Evolutionary conservation across 2,113 vertebrate species (phyloP).

Genomic region (Cepphus grylle): DNA sequence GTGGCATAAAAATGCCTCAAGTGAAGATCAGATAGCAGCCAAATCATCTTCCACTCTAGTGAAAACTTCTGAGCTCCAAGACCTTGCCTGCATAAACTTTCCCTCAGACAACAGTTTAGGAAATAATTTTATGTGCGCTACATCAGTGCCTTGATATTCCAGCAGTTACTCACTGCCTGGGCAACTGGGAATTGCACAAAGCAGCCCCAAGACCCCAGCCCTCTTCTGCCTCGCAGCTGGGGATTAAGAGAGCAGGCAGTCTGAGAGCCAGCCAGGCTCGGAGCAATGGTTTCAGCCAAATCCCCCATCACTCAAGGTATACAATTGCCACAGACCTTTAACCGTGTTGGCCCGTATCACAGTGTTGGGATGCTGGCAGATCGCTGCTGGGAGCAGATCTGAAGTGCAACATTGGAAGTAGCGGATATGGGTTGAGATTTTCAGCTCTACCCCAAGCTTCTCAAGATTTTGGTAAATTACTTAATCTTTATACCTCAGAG

Average conservation of each 20-base stretch:
- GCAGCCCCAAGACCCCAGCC: background rate
- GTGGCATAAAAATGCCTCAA: background rate
- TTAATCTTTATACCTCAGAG: background rate
- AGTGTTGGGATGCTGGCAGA: background rate
- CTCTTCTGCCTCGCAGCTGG: background rate
- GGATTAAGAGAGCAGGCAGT: background rate
- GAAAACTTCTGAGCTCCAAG: background rate
- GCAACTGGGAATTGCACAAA: background rate
- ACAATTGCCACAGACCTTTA: background rate
- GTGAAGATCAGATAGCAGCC: background rate
- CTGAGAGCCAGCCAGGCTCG: background rate
- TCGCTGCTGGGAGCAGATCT: background rate
- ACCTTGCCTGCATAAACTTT: background rate
- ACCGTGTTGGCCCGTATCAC: background rate
- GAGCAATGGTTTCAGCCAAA: background rate
- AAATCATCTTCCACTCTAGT: background rate
- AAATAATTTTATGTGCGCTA: background rate
- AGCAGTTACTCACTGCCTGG: background rate
- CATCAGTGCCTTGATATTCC: background rate
- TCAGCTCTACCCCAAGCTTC: background rate
- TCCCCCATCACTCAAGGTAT: background rate
- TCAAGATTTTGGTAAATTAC: background rate
- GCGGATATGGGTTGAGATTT: background rate
- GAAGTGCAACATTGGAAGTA: fast-evolving
- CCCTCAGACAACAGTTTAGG: background rate